Conservation (phyloP, 35 echinoderm and acorn worm species). For the Amphiura filiformis region DNA sequence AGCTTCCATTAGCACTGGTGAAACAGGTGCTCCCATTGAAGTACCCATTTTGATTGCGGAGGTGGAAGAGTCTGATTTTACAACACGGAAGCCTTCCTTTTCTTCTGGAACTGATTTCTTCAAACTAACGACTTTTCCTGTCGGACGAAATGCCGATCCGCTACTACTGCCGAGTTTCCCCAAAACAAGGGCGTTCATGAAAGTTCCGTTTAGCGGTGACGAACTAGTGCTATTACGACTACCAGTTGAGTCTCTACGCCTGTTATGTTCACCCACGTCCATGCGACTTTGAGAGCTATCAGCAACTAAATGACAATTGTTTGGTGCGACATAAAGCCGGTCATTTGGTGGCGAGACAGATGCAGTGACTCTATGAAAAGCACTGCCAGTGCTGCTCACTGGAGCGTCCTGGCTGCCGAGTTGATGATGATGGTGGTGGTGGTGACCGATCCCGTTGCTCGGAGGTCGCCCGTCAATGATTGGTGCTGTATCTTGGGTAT, state of each 20-base stretch:
- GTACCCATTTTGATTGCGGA: neutral
- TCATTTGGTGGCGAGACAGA: neutral
- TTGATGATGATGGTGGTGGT: neutral
- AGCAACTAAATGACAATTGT: neutral
- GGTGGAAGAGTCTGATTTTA: conserved; percentile 11
- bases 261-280: neutral
- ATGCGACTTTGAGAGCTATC: neutral
- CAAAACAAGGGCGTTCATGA: neutral
- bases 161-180: neutral
- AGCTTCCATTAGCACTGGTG: neutral
- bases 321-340: neutral
- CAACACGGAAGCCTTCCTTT: conserved; percentile 24
- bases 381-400: conserved; percentile 16
- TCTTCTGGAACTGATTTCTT: neutral
- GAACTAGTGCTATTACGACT: neutral
- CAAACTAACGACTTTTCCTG: neutral
- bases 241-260: neutral
- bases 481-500: neutral
- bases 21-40: neutral
- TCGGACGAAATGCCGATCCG: conserved; percentile 18
- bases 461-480: neutral
- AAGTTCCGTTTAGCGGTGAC: neutral
- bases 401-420: neutral
- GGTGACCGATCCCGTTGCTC: neutral
- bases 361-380: conserved; percentile 3